Percentiles rank a stretch among this genome's conserved stretches.
Conservation (phyloP, 2,888 invertebrate species). For the Folsomia manolachei region DNA sequence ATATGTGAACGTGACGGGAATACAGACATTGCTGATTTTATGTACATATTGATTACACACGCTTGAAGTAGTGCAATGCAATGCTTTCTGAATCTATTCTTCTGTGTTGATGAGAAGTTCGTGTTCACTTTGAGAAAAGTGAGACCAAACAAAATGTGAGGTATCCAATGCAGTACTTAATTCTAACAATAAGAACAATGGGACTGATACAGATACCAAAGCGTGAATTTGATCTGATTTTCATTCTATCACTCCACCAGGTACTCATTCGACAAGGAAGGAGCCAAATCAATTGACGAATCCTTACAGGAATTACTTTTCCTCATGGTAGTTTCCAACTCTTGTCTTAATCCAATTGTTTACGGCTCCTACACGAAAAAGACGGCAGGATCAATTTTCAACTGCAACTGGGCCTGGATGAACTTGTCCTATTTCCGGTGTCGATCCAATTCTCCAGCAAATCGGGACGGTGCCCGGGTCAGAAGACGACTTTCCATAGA, state of each 20-base stretch:
- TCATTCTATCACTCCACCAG: slow-evolving; percentile 55
- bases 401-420: slow-evolving; percentile 19
- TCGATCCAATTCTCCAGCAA: not conserved
- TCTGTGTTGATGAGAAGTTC: no score
- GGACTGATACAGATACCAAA: no score
- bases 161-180: no score
- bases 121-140: no score
- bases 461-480: slow-evolving; percentile 16
- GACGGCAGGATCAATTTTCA: slow-evolving; percentile 26
- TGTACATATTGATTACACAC: no score
- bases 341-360: slow-evolving; percentile 75
- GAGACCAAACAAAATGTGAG: no score
- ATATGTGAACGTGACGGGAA: no score
- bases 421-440: not conserved
- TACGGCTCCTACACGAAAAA: slow-evolving; percentile 66
- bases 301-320: slow-evolving; percentile 70
- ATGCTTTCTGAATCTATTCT: no score
- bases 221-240: no score
- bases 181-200: no score
- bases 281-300: slow-evolving; percentile 64
- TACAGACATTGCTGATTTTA: no score
- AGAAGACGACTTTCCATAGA: slow-evolving; percentile 6
- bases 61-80: no score
- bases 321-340: slow-evolving; percentile 76
- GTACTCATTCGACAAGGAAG: slow-evolving; percentile 68